Percentiles rank a stretch among this genome's conserved stretches.
phyloP scores from a whole-genome alignment of 2,113 vertebrate species.

The Fregetta grallaria region DNA sequence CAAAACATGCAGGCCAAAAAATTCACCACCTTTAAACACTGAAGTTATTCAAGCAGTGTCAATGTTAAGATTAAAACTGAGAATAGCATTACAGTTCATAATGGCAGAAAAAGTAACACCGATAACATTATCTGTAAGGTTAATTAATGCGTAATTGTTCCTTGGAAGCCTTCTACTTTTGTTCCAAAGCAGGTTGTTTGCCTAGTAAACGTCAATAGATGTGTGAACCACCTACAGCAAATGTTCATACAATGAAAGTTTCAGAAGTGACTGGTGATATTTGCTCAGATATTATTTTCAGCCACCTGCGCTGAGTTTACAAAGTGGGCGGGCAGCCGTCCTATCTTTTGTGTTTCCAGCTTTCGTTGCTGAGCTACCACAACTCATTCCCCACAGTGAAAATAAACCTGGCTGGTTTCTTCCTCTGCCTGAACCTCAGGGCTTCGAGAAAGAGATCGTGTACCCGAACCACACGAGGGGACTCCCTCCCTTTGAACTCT shows the following conservation, averaged over 20 bases:
- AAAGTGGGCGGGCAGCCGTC: constrained; percentile 55
- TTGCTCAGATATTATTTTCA: constrained; percentile 66
- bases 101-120: background rate
- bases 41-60: background rate
- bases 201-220: constrained; percentile 38
- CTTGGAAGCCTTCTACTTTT: constrained; percentile 15
- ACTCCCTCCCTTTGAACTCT: background rate
- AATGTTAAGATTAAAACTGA: background rate
- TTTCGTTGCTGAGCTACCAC: constrained; percentile 37
- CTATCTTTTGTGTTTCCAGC: constrained; percentile 40
- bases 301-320: constrained; percentile 73
- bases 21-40: background rate
- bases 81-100: background rate
- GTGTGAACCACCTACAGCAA: constrained; percentile 68
- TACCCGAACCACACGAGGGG: background rate
- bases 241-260: constrained; percentile 65
- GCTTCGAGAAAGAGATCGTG: background rate
- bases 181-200: constrained; percentile 59
- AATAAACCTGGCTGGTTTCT: constrained; percentile 15
- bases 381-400: background rate
- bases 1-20: background rate
- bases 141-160: constrained; percentile 18
- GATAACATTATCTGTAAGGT: constrained; percentile 44
- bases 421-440: background rate
- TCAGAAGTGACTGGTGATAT: constrained; percentile 52